Base-by-base conservation (phyloP, 2,888 invertebrate species). In the Hyppa rectilinea region DNA sequence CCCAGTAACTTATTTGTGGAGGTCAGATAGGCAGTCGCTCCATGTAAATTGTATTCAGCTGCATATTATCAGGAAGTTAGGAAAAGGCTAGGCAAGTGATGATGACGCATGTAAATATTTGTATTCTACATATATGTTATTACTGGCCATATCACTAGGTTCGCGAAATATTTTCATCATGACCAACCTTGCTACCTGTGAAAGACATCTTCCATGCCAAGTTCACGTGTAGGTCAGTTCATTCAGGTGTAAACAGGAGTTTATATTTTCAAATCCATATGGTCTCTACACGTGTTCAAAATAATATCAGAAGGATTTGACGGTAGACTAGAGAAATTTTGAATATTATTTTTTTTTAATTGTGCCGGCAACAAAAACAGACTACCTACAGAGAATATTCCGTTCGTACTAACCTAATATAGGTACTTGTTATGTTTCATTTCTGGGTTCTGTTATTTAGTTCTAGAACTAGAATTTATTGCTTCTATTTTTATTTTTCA, bases 221-320 rank as follows among this genome's bases (percentile, higher is more conserved):
- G 84, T 85, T 85, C 86, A 75, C 49, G 63, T 47, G 77, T 81
- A 83, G 85, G 79, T 78, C 81, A 82, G 80, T 74, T 77, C 81
- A 58, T 67, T 45, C 58, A 65, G 45, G 45, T 43, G 62, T 70
- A 65, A 53, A 71, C 40, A 53, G 17, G 60, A 55, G 23, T 64
- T 29, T 65, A 66, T 58, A 65, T 14, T 49, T 63, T 45, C 1
- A 14, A 56, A 29, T 34, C 23, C 36, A 56, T 56, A 34, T 14
- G 31, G 10, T 50, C 7, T 14, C 14, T n/a, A 20, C 49, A 67
- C 23, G 49, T 40, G 49, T 14, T 49, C 20, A 64, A 34, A 63
- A 31, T 47, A 66, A 38, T 38, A 20, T 59, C 7, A 40, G 9
- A 61, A 31, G 20, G 7, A 43, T 34, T 34, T 53, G 6, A 31